phyloP scores from a whole-genome alignment of 2,888 invertebrate genomes.

The Epiblema foenella region DNA sequence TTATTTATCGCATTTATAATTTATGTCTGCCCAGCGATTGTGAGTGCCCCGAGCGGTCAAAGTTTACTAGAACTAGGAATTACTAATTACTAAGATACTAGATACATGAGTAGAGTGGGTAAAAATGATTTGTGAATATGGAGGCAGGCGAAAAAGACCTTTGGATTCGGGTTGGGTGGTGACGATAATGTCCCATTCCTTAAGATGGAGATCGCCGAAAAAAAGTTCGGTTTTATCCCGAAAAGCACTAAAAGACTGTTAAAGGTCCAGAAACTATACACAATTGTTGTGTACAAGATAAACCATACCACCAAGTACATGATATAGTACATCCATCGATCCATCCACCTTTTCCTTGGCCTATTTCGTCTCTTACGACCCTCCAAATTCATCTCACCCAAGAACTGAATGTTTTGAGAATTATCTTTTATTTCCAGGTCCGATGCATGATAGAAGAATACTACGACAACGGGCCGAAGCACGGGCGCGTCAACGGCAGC shows the following conservation, averaged over 20 bases:
- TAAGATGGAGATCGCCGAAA: too few species aligned
- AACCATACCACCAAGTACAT: too few species aligned
- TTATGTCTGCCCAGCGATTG: not conserved
- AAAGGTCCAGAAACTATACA: too few species aligned
- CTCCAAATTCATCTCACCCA: not conserved
- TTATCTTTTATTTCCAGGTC: conserved; percentile 74
- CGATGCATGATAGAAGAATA: conserved; percentile 95
- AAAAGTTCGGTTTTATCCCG: too few species aligned
- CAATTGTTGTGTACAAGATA: too few species aligned
- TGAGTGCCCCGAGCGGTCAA: not conserved
- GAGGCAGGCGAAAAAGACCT: not conserved
- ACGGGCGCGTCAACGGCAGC: conserved; percentile 77
- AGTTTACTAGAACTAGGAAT: not conserved
- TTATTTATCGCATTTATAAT: not conserved
- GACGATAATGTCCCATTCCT: not conserved
- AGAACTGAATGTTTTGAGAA: not conserved
- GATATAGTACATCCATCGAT: too few species aligned
- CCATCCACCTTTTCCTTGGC: not conserved
- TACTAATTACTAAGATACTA: not conserved
- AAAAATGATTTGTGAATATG: not conserved
- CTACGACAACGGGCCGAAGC: conserved; percentile 75
- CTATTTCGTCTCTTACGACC: not conserved
- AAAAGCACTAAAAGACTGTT: too few species aligned
- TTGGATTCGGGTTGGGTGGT: not conserved
- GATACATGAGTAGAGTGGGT: not conserved